phyloP scores from a whole-genome alignment of 1,140 invertebrate species.

The Neodiprion virginianus region DNA sequence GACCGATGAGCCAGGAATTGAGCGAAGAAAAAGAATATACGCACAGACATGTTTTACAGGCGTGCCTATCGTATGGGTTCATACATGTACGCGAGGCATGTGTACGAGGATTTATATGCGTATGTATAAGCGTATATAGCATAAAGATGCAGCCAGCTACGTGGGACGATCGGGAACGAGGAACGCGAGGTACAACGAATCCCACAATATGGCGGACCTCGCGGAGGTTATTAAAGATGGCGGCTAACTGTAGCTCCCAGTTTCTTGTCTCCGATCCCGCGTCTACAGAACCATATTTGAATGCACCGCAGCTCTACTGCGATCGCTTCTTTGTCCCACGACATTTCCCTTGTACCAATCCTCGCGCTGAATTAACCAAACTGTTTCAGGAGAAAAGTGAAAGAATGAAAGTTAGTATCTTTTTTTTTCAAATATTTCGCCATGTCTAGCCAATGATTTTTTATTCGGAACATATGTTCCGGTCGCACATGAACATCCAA shows the following conservation, averaged over 20 bases:
- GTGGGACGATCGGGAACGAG: constrained; percentile 36
- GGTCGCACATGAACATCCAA: no score
- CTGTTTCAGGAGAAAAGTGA: no score
- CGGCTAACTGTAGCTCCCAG: constrained; percentile 27
- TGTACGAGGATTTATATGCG: not conserved
- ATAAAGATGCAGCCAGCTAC: not conserved
- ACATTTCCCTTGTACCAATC: no score
- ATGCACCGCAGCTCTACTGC: constrained; percentile 29
- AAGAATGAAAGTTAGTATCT: no score
- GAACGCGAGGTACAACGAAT: constrained; percentile 24
- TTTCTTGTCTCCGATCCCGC: constrained; percentile 29
- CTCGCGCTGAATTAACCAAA: no score
- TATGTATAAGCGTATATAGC: not conserved
- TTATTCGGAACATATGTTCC: no score
- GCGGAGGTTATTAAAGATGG: constrained; percentile 57
- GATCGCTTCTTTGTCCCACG: no score
- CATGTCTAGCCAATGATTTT: no score
- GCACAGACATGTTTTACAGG: not conserved
- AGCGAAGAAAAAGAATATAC: not conserved
- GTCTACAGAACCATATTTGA: constrained; percentile 47
- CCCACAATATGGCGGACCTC: constrained; percentile 46
- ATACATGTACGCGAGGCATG: not conserved
- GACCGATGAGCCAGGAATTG: not conserved
- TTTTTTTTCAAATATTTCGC: no score
- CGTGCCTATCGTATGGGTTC: not conserved